Conservation (phyloP, 1,140 invertebrate species). For the Pectinophora gossypiella region DNA sequence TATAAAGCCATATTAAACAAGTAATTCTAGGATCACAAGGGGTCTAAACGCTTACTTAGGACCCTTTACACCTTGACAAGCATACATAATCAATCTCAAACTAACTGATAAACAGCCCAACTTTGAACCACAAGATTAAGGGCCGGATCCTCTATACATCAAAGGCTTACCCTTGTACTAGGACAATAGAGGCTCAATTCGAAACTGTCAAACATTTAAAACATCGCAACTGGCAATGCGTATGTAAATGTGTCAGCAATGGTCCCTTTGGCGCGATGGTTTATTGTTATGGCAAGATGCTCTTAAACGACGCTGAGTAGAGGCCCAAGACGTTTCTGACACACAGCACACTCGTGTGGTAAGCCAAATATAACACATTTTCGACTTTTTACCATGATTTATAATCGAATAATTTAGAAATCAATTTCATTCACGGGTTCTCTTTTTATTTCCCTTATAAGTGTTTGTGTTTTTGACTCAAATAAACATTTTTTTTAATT, state of each 20-base stretch:
- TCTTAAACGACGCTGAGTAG: slow-evolving; percentile 45
- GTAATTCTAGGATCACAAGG: too few relatives aligned
- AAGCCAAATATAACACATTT: too few relatives aligned
- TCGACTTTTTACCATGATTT: too few relatives aligned
- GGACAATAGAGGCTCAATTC: slow-evolving; percentile 39
- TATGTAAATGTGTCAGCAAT: slow-evolving; percentile 48
- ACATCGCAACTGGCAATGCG: slow-evolving; percentile 41
- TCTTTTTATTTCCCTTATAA: too few relatives aligned
- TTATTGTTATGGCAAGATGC: slow-evolving; percentile 65
- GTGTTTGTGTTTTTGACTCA: too few relatives aligned
- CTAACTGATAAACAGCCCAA: background rate
- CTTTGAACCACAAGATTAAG: background rate
- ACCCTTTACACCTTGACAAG: background rate
- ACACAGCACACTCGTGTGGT: too few relatives aligned
- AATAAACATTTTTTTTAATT: too few relatives aligned
- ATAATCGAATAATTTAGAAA: too few relatives aligned
- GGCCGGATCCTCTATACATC: slow-evolving; percentile 22
- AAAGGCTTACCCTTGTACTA: slow-evolving; percentile 23
- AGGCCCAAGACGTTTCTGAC: slow-evolving; percentile 37
- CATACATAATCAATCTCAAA: slow-evolving; percentile 1
- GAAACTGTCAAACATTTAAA: slow-evolving; percentile 63
- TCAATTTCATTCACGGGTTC: too few relatives aligned
- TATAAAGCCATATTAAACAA: too few relatives aligned
- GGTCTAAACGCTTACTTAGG: background rate
- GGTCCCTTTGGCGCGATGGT: slow-evolving; percentile 33